Evolutionary conservation across 2,113 vertebrate species (phyloP).

Genomic region (Scartelaos histophorus): DNA sequence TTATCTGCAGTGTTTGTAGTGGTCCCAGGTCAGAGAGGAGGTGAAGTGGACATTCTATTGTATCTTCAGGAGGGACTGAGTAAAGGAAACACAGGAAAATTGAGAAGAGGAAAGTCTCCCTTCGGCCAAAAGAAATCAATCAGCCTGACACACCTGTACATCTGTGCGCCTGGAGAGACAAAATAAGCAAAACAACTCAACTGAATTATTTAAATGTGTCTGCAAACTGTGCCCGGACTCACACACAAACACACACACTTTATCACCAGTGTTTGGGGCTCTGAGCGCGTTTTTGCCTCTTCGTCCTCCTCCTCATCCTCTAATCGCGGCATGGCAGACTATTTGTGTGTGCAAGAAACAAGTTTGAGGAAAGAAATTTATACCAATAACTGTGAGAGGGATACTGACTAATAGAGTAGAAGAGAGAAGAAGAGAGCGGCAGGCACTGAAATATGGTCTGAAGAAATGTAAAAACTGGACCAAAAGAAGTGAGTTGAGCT

Average conservation of each 20-base stretch:
- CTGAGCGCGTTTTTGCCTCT: slow-evolving; percentile 31
- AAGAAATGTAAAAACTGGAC: slow-evolving; percentile 14
- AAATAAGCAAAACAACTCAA: slow-evolving; percentile 30
- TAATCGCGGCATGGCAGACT: slow-evolving; percentile 63
- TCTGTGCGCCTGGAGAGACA: slow-evolving; percentile 13
- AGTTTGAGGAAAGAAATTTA: slow-evolving; percentile 37
- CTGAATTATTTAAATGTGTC: slow-evolving; percentile 40
- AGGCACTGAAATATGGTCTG: background rate
- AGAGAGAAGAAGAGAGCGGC: slow-evolving; percentile 17
- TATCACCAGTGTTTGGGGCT: slow-evolving; percentile 48
- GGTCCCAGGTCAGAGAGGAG: background rate
- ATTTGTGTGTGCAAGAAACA: slow-evolving; percentile 25
- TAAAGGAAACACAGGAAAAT: slow-evolving; percentile 7
- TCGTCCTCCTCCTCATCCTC: slow-evolving; percentile 35
- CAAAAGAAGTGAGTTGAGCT: slow-evolving; percentile 29
- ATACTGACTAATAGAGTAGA: slow-evolving; percentile 12
- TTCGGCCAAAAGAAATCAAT: slow-evolving; percentile 38
- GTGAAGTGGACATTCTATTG: slow-evolving; percentile 2
- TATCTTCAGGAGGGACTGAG: background rate
- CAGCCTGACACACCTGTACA: slow-evolving; percentile 42
- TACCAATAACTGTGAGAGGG: slow-evolving; percentile 4
- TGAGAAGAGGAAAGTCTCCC: slow-evolving; percentile 18
- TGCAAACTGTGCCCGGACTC: slow-evolving; percentile 5
- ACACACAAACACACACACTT: slow-evolving; percentile 14
- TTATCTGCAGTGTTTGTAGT: background rate